Base-by-base conservation (phyloP, 1,140 invertebrate genomes). In the Pararge aegeria region DNA sequence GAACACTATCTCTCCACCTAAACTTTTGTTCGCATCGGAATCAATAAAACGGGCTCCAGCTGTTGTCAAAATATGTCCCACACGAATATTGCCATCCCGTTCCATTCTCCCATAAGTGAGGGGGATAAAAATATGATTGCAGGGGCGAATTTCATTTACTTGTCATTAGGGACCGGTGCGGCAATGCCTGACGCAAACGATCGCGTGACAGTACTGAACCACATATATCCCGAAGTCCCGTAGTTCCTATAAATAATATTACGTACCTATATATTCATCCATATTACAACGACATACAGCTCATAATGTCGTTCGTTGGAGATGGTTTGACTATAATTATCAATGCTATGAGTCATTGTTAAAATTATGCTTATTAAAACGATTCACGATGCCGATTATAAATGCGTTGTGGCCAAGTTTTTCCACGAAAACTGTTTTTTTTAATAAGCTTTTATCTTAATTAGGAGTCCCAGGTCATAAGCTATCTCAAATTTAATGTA, bases 301-400 rank as follows among this genome's bases (percentile, higher is more conserved):
- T 15, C 24, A 30, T 50, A 21, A 55, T 61, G 20, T 13, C 1
- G 24, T 6, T 50, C 16, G 24, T 16, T 19, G 10, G 24, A 44
- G 13, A 29, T 49, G 42, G 66, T 42, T 54, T 51, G 7, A 5
- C 40, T 60, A 48, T 68, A 66, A 75, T 76, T 83, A 79, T 76
- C 63, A 53, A 60, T 13, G 64, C 71, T 73, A 78, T 82, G 79
- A 80, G 69, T 84, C 77, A 81, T 71, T 69, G 64, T 70, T 67
- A 61, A 69, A 78, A 74, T 73, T 71, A 68, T 64, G 57, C 51
- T 71, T 67, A 67, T 66, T 66, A 42, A 64, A 65, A 64, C 66
- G 66, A 69, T 48, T 66, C 70, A 68, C 63, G 60, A 61, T 34
- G 57, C 27, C 24, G 42, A 53, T 52, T 40, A 55, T 55, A 40